Base-by-base conservation (phyloP, 2,113 vertebrate species). In the Ochotona curzoniae region DNA sequence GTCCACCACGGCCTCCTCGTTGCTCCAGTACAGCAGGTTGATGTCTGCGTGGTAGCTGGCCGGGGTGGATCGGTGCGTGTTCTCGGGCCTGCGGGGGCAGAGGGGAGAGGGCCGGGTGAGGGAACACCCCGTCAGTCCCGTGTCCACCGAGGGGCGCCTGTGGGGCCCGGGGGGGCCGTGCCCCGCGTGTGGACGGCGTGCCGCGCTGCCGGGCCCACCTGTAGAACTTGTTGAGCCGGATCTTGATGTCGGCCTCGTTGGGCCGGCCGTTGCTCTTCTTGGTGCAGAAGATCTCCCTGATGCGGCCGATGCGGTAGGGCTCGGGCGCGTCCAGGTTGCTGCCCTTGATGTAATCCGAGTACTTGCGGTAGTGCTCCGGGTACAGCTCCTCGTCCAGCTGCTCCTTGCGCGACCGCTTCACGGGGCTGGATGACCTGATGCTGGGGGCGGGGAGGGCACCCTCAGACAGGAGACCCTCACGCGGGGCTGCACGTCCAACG, bases 321-420 rank as follows among this genome's bases (percentile, higher is more conserved):
- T 99, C 98, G 0, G 99, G 99, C 1, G 99, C 99, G 0, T 99
- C 99, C 94, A 99, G 96, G 98, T 99, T 99, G 96, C 99, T 99
- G 12, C 99, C 99, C 88, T 99, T 99, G 91, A 99, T 99, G 97
- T 99, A 99, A 93, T 99, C 99, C 0, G 99, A 99, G 30, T 98
- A 99, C 49, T 99, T 99, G 9, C 99, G 98, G 97, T 99, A 99
- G 93, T 99, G 99, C 95, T 99, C 99, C 0, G 99, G 99, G 93
- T 99, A 99, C 67, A 99, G 97, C 5, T 99, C 99, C 89, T 99
- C 99, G 0, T 99, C 99, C 96, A 99, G 99, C 0, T 99, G 98
- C 18, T 99, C 99, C 94, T 99, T 99, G 81, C 98, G 98, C 1
- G 99, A 98, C 13, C 99, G 97, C 89, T 99, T 99, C 95, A 98